phyloP scores from a whole-genome alignment of 2,797 vertebrate species.

The Pseudochaenichthys georgianus region DNA sequence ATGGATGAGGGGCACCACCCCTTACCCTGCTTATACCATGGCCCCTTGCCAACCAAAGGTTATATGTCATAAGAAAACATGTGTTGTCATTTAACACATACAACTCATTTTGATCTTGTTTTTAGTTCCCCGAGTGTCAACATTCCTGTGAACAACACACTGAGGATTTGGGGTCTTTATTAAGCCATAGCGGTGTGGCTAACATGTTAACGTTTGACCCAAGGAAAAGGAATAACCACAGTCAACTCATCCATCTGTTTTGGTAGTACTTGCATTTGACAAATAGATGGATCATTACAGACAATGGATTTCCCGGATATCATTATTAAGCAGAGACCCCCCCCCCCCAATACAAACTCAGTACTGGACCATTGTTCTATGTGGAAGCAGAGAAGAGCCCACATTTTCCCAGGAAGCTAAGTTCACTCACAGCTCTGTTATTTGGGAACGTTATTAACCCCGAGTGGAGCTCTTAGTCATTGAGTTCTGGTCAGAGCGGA shows the following conservation, averaged over 20 bases:
- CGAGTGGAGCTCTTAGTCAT: conserved; percentile 74
- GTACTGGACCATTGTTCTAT: conserved; percentile 41
- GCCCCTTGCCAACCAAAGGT: background rate
- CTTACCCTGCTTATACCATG: background rate
- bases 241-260: background rate
- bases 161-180: conserved; percentile 5
- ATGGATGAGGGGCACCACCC: background rate
- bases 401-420: conserved; percentile 61
- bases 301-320: too few relatives aligned
- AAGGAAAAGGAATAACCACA: background rate
- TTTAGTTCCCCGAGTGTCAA: background rate
- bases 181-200: background rate
- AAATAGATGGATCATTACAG: background rate
- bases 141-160: background rate
- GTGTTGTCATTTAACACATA: background rate
- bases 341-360: conserved; percentile 29
- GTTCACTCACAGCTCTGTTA: conserved; percentile 76
- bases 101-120: background rate
- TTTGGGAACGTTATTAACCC: conserved; percentile 69
- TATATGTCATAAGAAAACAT: background rate
- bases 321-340: conserved; percentile 19
- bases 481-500: conserved; percentile 56
- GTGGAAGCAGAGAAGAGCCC: conserved; percentile 50
- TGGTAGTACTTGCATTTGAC: conserved; percentile 6
- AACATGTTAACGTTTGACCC: background rate